Percentiles rank a stretch among this genome's conserved stretches.
Conservation (phyloP, 2,888 invertebrate species). For the Linnaemya vulpina region DNA sequence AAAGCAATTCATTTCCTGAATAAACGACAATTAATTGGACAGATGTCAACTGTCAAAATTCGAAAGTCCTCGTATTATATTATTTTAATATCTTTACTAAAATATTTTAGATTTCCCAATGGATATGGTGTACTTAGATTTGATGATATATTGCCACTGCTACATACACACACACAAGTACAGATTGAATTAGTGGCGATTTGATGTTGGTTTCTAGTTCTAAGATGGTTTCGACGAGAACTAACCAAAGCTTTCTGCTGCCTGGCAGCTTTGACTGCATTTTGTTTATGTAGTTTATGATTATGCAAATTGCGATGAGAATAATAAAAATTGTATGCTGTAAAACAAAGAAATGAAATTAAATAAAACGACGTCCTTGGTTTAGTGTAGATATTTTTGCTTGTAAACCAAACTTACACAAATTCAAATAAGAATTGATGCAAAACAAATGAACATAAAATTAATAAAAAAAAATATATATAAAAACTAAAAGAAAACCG, state of each 20-base stretch:
- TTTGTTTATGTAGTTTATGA: constrained; percentile 66
- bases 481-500: background rate
- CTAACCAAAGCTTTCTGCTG: constrained; percentile 28
- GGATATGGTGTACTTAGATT: constrained; percentile 37
- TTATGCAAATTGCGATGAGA: constrained; percentile 69
- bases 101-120: background rate
- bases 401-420: constrained; percentile 32
- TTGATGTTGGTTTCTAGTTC: constrained; percentile 47
- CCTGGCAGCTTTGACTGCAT: constrained; percentile 49
- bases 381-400: constrained; percentile 46
- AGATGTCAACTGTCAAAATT: too few species aligned
- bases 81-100: too few species aligned
- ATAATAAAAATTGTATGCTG: constrained; percentile 15
- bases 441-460: constrained; percentile 33
- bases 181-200: constrained; percentile 40
- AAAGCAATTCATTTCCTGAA: too few species aligned
- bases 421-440: constrained; percentile 41
- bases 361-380: constrained; percentile 63
- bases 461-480: constrained; percentile 4
- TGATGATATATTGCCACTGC: constrained; percentile 2
- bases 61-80: too few species aligned
- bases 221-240: constrained; percentile 45
- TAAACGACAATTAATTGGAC: too few species aligned
- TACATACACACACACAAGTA: background rate
- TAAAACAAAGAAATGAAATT: constrained; percentile 60